Evolutionary conservation across 30 jellyfish, hydroid and myxozoan genomes (phyloP), one percentile per base, ranked within the genome.

Genomic region (Mastigias papua): DNA sequence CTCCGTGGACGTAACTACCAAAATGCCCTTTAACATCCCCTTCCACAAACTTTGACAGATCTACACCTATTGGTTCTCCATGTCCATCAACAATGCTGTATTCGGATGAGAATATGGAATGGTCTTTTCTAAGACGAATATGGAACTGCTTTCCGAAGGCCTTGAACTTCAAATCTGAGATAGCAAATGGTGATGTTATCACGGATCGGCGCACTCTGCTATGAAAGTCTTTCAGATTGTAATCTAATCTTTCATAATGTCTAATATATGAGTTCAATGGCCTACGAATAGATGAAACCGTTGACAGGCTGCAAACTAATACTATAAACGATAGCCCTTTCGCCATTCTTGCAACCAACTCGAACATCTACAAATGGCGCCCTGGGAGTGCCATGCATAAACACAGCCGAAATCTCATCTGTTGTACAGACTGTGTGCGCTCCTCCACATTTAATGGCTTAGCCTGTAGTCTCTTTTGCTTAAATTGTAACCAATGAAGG

Each of bases 1-100:
- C 81, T 33, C 96, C 96, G 76, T 93, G 97, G 50, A 84, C 88
- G 86, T 79, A 86, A 60, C 97, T 84, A 22, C 88, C 88, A 72
- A 74, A 92, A 72, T 77, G 86, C 3, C 97, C 97, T 42, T 82
- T 88, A 13, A 93, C 98, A 77, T 93, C 96, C 22, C 98, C 98
- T 49, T 93, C 97, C 19, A 86, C 87, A 61, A 93, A 88, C 25
- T 84, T 68, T n/a, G 70, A 69, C 23, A 50, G 1, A 74, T 88
- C 97, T 61, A 88, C 86, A 17, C 73, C 70, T 33, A 93, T 75
- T 0, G 88, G 84, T 35, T 84, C 57, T 82, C 98, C 98, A 29
- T 66, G 65, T 28, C 98, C 98, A 80, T 87, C 97, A 26, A 57
- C 86, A 23, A 93, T 82, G 46, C 83, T 81, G 49, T 69, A 82